Percentiles rank a stretch among this genome's conserved stretches.
phyloP scores from a whole-genome alignment of 1,140 invertebrate genomes.

The Dreissena polymorpha region DNA sequence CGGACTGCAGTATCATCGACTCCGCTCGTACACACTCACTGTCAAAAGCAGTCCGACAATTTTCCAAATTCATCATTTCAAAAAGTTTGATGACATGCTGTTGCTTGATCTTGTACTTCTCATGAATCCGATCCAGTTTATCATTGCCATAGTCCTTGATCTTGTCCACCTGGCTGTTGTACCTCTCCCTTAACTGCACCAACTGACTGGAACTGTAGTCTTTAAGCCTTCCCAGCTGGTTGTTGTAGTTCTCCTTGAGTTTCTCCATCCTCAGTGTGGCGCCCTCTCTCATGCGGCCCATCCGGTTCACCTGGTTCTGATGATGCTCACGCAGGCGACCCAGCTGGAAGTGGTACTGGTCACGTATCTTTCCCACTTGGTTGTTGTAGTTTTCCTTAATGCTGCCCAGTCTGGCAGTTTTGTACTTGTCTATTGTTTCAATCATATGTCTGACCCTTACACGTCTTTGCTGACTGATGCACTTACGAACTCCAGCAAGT shows the following conservation, averaged over 20 bases:
- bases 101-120: constrained; percentile 96
- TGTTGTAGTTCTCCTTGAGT: constrained; percentile 94
- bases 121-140: constrained; percentile 91
- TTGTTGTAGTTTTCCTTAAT: constrained; percentile 81
- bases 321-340: constrained; percentile 93
- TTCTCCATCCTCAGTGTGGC: constrained; percentile 95
- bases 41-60: constrained; percentile 88
- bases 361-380: constrained; percentile 84
- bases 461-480: constrained; percentile 69
- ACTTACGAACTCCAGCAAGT: constrained; percentile 59
- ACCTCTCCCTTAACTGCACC: constrained; percentile 96
- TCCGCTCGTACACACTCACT: constrained; percentile 89
- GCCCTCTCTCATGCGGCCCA: constrained; percentile 89
- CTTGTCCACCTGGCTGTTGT: constrained; percentile 95
- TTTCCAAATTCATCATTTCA: constrained; percentile 96
- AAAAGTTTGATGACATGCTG: constrained; percentile 96
- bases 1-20: constrained; percentile 80
- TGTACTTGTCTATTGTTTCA: constrained; percentile 73
- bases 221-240: constrained; percentile 82
- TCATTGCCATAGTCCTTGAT: constrained; percentile 96
- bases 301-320: constrained; percentile 88
- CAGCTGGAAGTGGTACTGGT: constrained; percentile 85
- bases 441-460: constrained; percentile 71
- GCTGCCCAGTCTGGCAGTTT: constrained; percentile 65
- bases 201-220: constrained; percentile 85